A percentile compares a stretch with the other conserved stretches of the same genome.
These are phyloP conservation scores for Paradoxurus hermaphroditus DNA, from an alignment of 2,113 vertebrate genomes.

Conservation along the genomic window DNA sequence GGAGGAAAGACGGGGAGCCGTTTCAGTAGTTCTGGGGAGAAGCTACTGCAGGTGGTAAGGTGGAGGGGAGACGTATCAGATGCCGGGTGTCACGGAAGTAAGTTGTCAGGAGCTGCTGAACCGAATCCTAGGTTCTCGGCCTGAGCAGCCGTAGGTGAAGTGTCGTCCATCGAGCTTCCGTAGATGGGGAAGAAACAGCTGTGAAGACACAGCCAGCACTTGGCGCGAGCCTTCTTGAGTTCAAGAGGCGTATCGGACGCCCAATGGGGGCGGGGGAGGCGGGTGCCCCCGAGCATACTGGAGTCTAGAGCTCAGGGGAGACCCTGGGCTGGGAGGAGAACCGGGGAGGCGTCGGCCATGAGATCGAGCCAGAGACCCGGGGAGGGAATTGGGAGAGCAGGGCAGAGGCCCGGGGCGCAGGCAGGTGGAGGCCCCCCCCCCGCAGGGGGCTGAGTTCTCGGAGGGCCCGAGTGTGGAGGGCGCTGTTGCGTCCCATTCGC, in stretches of 20 bases:
- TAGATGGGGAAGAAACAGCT: neutral
- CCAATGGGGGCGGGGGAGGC: accelerated
- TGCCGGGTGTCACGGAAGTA: neutral
- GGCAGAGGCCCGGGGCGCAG: accelerated
- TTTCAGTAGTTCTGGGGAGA: neutral
- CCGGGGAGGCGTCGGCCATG: neutral
- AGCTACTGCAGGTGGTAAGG: accelerated
- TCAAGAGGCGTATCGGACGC: accelerated
- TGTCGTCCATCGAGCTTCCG: neutral
- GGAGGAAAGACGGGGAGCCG: neutral
- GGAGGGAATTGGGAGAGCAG: neutral
- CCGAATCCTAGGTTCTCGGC: accelerated
- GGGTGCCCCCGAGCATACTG: accelerated
- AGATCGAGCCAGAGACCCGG: no score
- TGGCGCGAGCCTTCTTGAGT: accelerated
- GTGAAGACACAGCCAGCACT: neutral
- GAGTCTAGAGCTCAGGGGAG: neutral
- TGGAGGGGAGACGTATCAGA: neutral
- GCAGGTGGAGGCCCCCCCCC: neutral
- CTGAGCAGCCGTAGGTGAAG: accelerated
- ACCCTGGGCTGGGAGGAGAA: neutral
- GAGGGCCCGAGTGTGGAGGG: accelerated
- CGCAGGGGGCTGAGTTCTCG: neutral
- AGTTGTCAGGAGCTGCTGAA: neutral
- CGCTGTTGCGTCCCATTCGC: neutral